Evolutionary conservation across 2,113 vertebrate species (phyloP).

Genomic region (Pelusios castaneus): DNA sequence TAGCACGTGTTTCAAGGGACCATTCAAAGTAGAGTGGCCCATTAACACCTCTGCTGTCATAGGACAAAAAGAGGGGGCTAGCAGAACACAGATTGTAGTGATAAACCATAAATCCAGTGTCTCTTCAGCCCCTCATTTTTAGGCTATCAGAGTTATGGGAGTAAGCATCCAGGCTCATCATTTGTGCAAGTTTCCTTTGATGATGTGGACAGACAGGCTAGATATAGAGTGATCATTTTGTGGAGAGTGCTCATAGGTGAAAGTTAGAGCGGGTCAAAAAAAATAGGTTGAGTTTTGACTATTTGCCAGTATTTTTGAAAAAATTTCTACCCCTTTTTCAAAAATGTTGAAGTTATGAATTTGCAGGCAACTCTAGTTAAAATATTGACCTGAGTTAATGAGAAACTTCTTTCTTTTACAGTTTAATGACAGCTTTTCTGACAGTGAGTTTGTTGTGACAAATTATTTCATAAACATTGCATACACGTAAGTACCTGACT

Average conservation of each 20-base stretch:
- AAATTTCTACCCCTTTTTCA: neutral
- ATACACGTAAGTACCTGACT: conserved; percentile 56
- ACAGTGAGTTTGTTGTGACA: conserved; percentile 57
- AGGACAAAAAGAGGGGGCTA: neutral
- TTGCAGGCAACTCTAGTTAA: neutral
- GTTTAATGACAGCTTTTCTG: conserved; percentile 56
- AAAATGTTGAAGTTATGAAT: neutral
- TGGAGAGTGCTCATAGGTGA: neutral
- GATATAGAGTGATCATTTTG: too few species aligned
- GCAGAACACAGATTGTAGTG: neutral
- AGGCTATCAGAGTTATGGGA: neutral
- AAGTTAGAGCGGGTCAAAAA: neutral
- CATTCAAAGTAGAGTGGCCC: neutral
- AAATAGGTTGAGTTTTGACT: neutral
- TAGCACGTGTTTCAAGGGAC: neutral
- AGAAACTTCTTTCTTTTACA: conserved; percentile 54
- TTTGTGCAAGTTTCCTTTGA: neutral
- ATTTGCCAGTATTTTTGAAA: neutral
- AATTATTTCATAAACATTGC: conserved; percentile 45
- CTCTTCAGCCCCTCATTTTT: neutral
- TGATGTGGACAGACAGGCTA: neutral
- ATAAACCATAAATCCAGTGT: neutral
- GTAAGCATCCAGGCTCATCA: neutral
- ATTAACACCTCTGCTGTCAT: neutral
- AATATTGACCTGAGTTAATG: neutral